Conservation (phyloP, 2,797 vertebrate species). For the Molossus alvarezi region DNA sequence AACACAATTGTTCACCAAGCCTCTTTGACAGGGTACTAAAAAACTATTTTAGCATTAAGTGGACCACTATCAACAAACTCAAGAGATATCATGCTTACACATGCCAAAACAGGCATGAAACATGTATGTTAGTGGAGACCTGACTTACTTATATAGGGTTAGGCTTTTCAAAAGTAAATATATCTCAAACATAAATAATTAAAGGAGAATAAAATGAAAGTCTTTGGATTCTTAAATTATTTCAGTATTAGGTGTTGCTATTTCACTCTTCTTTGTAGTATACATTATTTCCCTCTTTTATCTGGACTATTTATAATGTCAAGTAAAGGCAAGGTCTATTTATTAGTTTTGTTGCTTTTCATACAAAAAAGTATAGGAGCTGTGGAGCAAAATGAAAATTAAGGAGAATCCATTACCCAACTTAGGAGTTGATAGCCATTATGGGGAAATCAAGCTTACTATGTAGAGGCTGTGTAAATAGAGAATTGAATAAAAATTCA, state of each 20-base stretch:
- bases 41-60: slow-evolving; percentile 61
- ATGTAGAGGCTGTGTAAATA: background rate
- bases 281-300: slow-evolving; percentile 2
- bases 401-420: background rate
- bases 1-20: slow-evolving; percentile 22
- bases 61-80: slow-evolving; percentile 23
- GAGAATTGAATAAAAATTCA: background rate
- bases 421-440: slow-evolving; percentile 46
- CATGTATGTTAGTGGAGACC: slow-evolving; percentile 11
- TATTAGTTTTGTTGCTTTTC: slow-evolving; percentile 16
- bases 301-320: slow-evolving; percentile 3
- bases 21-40: slow-evolving; percentile 47
- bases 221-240: slow-evolving; percentile 52
- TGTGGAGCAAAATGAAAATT: background rate
- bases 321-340: background rate
- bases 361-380: background rate
- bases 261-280: slow-evolving; percentile 48
- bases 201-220: slow-evolving; percentile 68
- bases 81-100: slow-evolving; percentile 36
- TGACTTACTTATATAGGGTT: slow-evolving; percentile 38
- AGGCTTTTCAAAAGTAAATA: slow-evolving; percentile 56
- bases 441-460: background rate
- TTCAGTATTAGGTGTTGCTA: background rate
- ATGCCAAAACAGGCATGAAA: background rate
- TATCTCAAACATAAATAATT: slow-evolving; percentile 48